A percentile compares a stretch with the other conserved stretches of the same genome.
These are phyloP conservation scores for Oriolus oriolus DNA, from an alignment of 2,113 vertebrate species.

Conservation along the genomic window DNA sequence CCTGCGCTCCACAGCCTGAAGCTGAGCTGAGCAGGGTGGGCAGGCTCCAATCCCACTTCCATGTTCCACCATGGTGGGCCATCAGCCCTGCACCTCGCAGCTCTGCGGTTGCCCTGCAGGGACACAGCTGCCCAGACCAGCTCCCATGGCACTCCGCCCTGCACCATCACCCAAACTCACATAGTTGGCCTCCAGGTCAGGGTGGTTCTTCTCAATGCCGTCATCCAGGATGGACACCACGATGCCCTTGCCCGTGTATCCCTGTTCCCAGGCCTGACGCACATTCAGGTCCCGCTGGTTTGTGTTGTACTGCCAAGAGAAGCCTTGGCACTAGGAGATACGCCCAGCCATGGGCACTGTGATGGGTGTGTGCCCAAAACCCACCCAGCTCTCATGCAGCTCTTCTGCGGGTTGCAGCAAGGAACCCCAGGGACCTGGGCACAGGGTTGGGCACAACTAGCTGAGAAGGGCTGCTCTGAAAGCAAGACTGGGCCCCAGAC, in stretches of 20 bases:
- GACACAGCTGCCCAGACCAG: rapidly evolving
- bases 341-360: rapidly evolving
- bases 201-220: conserved; percentile 97
- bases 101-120: rapidly evolving
- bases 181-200: conserved; percentile 90
- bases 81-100: rapidly evolving
- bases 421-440: background rate
- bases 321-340: background rate
- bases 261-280: conserved; percentile 89
- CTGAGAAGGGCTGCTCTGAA: background rate
- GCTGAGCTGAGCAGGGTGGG: background rate
- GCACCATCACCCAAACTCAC: conserved; percentile 71
- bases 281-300: conserved; percentile 91
- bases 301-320: conserved; percentile 77
- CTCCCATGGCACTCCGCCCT: rapidly evolving
- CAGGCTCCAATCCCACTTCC: background rate
- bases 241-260: conserved; percentile 89
- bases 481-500: background rate
- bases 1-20: no score
- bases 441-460: background rate
- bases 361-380: background rate
- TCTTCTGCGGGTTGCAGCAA: rapidly evolving
- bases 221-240: conserved; percentile 98
- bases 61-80: rapidly evolving
- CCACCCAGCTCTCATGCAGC: background rate